Conservation (phyloP, 2,797 vertebrate species). For the Pitangus sulphuratus region DNA sequence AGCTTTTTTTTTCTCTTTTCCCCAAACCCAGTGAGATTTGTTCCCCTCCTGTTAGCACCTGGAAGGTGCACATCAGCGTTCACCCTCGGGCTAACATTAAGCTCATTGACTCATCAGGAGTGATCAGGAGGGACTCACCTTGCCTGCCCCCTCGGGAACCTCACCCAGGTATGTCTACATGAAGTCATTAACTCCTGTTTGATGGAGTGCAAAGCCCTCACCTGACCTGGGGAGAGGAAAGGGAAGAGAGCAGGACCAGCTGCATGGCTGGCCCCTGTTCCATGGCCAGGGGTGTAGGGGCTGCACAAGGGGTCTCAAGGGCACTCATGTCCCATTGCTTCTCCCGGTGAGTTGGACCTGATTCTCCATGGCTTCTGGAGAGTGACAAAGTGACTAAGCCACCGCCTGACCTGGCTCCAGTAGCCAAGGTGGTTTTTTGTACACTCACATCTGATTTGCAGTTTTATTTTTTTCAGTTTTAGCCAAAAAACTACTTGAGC, state of each 20-base stretch:
- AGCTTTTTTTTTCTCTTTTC: not conserved
- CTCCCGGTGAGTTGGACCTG: not conserved
- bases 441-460: not conserved
- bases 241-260: not conserved
- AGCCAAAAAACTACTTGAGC: not conserved
- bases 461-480: not conserved
- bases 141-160: constrained; percentile 22
- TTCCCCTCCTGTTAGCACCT: not conserved
- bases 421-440: not conserved
- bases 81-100: not conserved
- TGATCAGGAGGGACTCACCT: constrained; percentile 21
- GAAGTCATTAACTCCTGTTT: not conserved
- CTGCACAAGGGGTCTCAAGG: not conserved
- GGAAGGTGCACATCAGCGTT: not conserved
- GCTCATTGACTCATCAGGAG: constrained; percentile 3
- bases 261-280: fast-evolving
- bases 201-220: not conserved
- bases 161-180: constrained; percentile 4
- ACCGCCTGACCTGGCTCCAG: not conserved
- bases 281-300: not conserved
- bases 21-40: not conserved
- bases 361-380: not conserved
- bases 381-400: not conserved
- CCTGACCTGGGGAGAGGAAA: not conserved
- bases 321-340: not conserved